A percentile compares a stretch with the other conserved stretches of the same genome.
These are phyloP conservation scores for Lepisosteus osseus DNA, from an alignment of 2,113 vertebrate genomes.

Conservation along the genomic window DNA sequence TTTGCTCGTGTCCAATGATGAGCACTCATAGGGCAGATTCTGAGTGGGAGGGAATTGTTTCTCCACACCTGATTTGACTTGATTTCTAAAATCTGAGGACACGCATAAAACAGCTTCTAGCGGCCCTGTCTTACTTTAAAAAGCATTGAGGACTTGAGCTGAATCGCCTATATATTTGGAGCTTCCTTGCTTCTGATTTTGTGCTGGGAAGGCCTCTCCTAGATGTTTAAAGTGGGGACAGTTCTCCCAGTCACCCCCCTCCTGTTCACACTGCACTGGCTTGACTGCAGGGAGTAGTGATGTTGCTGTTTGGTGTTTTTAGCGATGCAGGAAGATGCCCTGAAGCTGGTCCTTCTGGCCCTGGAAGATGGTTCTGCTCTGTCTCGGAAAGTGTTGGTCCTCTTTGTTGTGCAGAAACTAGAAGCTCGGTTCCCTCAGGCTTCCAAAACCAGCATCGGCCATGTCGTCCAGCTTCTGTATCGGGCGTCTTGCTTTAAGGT, in stretches of 20 bases:
- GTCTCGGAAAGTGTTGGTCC: conserved; percentile 93
- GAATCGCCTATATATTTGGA: not conserved
- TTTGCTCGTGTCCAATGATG: conserved; percentile 56
- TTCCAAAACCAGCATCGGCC: conserved; percentile 96
- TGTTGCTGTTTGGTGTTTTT: conserved; percentile 32
- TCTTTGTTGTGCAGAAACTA: conserved; percentile 95
- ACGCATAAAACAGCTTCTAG: conserved; percentile 14
- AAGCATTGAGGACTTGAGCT: no score
- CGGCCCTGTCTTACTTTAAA: no score
- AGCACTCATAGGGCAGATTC: conserved; percentile 75
- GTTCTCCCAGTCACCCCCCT: not conserved
- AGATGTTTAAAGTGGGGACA: not conserved
- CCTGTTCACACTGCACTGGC: not conserved
- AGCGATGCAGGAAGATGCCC: conserved; percentile 96
- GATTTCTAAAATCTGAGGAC: conserved; percentile 53
- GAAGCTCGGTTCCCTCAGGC: conserved; percentile 96
- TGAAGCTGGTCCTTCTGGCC: conserved; percentile 89
- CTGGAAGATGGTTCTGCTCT: conserved; percentile 95
- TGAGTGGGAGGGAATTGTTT: conserved; percentile 49
- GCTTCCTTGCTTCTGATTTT: not conserved
- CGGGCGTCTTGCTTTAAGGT: conserved; percentile 98
- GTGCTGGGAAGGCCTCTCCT: not conserved
- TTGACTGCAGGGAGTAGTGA: not conserved
- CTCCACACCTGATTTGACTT: conserved; percentile 63
- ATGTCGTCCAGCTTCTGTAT: conserved; percentile 96